A percentile compares a stretch with the other conserved stretches of the same genome.
These are phyloP conservation scores for Chaetophractus vellerosus DNA, from an alignment of 2,797 vertebrate species.

Conservation along the genomic window DNA sequence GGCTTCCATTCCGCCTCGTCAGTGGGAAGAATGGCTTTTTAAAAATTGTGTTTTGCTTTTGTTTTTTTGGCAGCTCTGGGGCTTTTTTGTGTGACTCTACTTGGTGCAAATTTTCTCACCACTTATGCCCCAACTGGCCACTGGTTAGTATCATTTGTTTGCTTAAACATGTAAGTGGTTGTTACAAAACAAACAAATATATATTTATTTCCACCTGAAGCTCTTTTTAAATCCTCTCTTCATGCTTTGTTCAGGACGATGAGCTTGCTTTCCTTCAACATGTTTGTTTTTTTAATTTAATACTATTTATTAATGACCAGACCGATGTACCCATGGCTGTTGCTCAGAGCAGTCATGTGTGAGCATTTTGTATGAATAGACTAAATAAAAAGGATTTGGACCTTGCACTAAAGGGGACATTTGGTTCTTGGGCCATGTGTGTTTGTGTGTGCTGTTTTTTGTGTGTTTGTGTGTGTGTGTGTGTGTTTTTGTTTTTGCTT, in stretches of 20 bases:
- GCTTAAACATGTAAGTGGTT: constrained; percentile 95
- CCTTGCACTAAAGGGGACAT: constrained; percentile 86
- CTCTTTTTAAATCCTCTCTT: constrained; percentile 85
- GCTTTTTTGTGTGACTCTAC: background rate
- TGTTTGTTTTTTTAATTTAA: constrained; percentile 94
- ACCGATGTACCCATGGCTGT: constrained; percentile 87
- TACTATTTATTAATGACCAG: constrained; percentile 92
- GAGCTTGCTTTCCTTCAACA: constrained; percentile 90
- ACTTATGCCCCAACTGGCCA: accelerated
- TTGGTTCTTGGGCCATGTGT: constrained; percentile 58
- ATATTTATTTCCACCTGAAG: constrained; percentile 96
- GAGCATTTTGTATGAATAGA: constrained; percentile 93
- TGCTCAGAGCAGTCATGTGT: constrained; percentile 87
- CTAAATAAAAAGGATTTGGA: constrained; percentile 92
- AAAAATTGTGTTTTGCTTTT: background rate
- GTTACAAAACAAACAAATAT: constrained; percentile 89
- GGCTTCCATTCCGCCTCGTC: background rate
- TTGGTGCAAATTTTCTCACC: background rate
- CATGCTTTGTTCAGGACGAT: constrained; percentile 78
- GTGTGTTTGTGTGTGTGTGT: no score
- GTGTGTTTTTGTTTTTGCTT: background rate
- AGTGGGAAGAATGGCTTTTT: background rate
- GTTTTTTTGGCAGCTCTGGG: constrained; percentile 2
- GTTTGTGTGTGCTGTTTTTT: constrained; percentile 83
- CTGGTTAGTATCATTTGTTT: constrained; percentile 89